A percentile compares a stretch with the other conserved stretches of the same genome.
These are phyloP conservation scores for Pelmatolapia mariae DNA, from an alignment of 2,113 vertebrate genomes.

Conservation along the genomic window DNA sequence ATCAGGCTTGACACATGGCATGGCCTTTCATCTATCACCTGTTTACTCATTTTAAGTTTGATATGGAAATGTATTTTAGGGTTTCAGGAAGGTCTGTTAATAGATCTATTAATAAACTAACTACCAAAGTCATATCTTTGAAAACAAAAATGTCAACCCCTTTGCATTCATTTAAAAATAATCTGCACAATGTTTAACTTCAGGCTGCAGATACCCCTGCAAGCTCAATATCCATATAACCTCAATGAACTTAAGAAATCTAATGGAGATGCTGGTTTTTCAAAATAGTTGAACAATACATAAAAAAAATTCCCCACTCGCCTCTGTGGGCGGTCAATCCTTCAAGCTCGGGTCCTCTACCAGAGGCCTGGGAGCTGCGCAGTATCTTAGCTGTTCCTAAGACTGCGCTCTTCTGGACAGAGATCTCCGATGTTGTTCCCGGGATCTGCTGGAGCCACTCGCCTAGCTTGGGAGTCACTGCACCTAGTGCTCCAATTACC, in stretches of 20 bases:
- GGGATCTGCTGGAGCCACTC: background rate
- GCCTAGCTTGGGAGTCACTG: background rate
- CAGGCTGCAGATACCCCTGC: background rate
- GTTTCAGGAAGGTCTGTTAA: background rate
- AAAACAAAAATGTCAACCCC: background rate
- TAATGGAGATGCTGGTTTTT: background rate
- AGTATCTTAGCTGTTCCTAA: background rate
- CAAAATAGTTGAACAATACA: background rate
- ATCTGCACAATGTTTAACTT: background rate
- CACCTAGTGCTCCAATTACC: background rate
- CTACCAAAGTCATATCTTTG: background rate
- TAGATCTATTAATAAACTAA: background rate
- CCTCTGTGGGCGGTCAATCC: background rate
- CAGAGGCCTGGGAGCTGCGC: background rate
- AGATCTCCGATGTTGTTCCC: fast-evolving
- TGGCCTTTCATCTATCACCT: conserved; percentile 34
- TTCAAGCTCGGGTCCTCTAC: background rate
- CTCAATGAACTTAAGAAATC: background rate
- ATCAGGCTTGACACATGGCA: conserved; percentile 39
- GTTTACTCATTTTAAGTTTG: conserved; percentile 25
- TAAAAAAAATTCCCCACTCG: background rate
- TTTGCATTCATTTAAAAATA: background rate
- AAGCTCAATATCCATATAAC: background rate
- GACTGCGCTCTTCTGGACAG: background rate
- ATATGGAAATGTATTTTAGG: conserved; percentile 29